Conservation (phyloP, 2,888 invertebrate genomes). For the Sceliomorpha sp. region DNA sequence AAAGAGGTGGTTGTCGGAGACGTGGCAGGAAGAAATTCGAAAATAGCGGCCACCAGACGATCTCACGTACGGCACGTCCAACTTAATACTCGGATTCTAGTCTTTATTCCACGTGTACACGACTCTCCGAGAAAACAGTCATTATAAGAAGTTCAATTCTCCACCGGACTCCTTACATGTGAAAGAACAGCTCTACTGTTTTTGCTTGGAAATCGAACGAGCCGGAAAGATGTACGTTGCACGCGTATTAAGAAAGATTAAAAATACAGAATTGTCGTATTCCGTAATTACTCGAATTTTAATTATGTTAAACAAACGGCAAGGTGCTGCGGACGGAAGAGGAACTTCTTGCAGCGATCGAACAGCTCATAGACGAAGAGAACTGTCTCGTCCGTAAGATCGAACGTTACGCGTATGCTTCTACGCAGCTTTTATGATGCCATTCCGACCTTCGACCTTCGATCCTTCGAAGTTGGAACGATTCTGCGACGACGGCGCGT, state of each 20-base stretch:
- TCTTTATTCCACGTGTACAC: conserved; percentile 47
- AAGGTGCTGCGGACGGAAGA: too few relatives aligned
- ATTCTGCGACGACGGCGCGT: conserved; percentile 68
- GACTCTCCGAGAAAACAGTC: conserved; percentile 37
- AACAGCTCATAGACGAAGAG: too few relatives aligned
- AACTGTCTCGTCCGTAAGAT: conserved; percentile 9
- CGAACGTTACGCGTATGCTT: conserved; percentile 61
- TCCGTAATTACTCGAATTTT: too few relatives aligned
- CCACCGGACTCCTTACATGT: conserved; percentile 62
- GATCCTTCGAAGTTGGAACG: conserved; percentile 59
- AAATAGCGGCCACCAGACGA: conserved; percentile 56
- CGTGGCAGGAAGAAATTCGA: conserved; percentile 57
- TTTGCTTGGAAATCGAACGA: too few relatives aligned
- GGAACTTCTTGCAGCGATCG: too few relatives aligned
- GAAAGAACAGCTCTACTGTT: conserved; percentile 67
- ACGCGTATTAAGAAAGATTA: too few relatives aligned
- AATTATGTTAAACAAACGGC: too few relatives aligned
- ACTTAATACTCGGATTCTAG: conserved; percentile 49
- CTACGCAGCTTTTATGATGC: conserved; percentile 67
- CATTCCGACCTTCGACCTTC: conserved; percentile 50
- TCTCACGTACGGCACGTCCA: conserved; percentile 56
- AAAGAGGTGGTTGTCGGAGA: conserved; percentile 53
- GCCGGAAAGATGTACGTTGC: too few relatives aligned
- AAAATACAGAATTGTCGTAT: too few relatives aligned
- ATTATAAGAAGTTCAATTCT: conserved; percentile 37